Base-by-base conservation (phyloP, 2,113 vertebrate species). In the Hipposideros armiger region DNA sequence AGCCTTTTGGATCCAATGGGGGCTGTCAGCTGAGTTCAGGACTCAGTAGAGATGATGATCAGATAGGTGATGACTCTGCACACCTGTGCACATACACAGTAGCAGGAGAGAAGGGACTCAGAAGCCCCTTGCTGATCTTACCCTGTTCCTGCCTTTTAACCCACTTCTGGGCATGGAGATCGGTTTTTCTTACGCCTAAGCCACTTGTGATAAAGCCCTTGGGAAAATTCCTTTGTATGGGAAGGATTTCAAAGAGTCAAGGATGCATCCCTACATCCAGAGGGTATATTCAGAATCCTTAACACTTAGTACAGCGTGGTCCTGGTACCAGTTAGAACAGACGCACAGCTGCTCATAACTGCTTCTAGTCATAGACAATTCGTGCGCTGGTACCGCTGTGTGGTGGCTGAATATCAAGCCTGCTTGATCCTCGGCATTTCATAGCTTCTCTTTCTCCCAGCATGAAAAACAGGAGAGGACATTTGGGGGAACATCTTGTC, bases 351-450 rank as follows among this genome's bases (percentile, higher is more conserved):
- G 56, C 85, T 56, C 4, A 0, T 2, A 19, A 8, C 10, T 3
- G 2, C 22, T 4, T 8, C 17, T 36, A 2, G 15, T 19, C 22
- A 4, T 11, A 19, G 50, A 52, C 9, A 60, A 11, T 16, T 17
- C 1, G 0, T 22, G 8, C 17, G 40, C 56, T 36, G 6, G 3
- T 26, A 11, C n/a, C 6, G 5, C 11, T 11, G 1, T 17, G 0
- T 2, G 8, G 58, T 4, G 30, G 73, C 7, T 30, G 42, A 24
- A 15, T 11, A 20, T 5, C 11, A 20, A 54, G 36, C 32, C 40
- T 45, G 50, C 42, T 32, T 1, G 30, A 19, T 9, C 11, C 11
- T 1, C 8, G 36, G 78, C 30, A 32, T 16, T n/a, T 72, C 5
- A 22, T 7, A 66, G 30, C 14, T 36, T 74, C 69, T 94, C 36